A percentile compares a stretch with the other conserved stretches of the same genome.
Evolutionary conservation across 2,888 invertebrate species (phyloP).

Genomic region (Campoletis raptor): DNA sequence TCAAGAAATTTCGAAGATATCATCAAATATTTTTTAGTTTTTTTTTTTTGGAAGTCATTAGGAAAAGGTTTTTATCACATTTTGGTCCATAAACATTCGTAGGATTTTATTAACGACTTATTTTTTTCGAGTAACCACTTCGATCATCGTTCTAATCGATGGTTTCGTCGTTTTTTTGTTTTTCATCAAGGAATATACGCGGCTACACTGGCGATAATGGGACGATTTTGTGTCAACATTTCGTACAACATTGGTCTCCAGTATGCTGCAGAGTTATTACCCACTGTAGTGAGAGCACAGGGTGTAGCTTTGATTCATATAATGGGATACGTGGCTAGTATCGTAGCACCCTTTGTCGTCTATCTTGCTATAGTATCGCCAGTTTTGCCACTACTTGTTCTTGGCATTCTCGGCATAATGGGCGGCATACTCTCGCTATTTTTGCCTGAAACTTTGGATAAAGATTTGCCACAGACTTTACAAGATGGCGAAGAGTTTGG

Average conservation of each 20-base stretch:
- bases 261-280: constrained; percentile 94
- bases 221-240: constrained; percentile 94
- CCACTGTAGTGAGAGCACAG: constrained; percentile 94
- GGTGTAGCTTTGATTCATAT: constrained; percentile 95
- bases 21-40: not conserved
- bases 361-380: constrained; percentile 91
- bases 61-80: not conserved
- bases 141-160: not conserved
- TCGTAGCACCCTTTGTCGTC: constrained; percentile 93
- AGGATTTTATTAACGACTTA: not conserved
- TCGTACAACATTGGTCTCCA: constrained; percentile 96
- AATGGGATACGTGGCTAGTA: constrained; percentile 94
- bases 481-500: constrained; percentile 95
- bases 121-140: not conserved
- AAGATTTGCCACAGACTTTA: constrained; percentile 94
- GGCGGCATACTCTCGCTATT: constrained; percentile 92
- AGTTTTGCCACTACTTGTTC: constrained; percentile 91
- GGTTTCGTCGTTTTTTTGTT: constrained; percentile 1
- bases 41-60: not conserved
- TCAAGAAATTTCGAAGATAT: not conserved
- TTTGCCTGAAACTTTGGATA: constrained; percentile 94
- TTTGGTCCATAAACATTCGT: not conserved
- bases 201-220: constrained; percentile 92
- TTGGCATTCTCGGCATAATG: constrained; percentile 91
- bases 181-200: constrained; percentile 88